Base-by-base conservation (phyloP, 2,888 invertebrate genomes). In the Ophion costatus region DNA sequence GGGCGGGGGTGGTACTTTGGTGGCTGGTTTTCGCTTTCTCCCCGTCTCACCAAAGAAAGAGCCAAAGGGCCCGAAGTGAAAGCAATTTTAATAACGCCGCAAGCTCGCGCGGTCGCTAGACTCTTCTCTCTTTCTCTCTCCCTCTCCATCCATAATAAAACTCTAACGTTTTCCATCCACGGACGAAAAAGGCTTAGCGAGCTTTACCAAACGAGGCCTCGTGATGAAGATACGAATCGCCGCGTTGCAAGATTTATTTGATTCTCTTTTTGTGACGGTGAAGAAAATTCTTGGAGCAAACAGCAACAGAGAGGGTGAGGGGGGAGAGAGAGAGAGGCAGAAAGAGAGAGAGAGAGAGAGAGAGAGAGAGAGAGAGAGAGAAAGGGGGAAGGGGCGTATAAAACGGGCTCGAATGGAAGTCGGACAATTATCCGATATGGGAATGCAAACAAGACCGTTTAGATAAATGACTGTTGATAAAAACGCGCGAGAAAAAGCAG, bases 391-490 rank as follows among this genome's bases (percentile, higher is more conserved):
- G 64, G 69, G 45, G 22, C 22, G 57, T 29, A 71, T 29, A 82
- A 71, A 76, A 73, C 56, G 84, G 69, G 76, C 74, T 77, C 38
- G 66, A 33, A 57, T 76, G 83, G 42, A 75, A 70, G 74, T 70
- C 75, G 69, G 82, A 86, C 86, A 88, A 88, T 88, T 88, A 88
- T 86, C 86, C 87, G 87, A 86, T 86, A 88, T 80, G 86, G 84
- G 88, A 88, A 79, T 88, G 88, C 88, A 88, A 88, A 88, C 88
- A 88, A 88, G 86, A 88, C 85, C 88, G 88, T 88, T 88, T 88
- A 88, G 88, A 88, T 88, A 88, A 88, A 88, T 87, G 86, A 87
- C 79, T 75, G 77, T 33, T 74, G 88, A 88, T 88, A 88, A 86
- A 82, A 84, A 70, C 51, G 63, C 38, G 75, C 76, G 20, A 45